Percentiles rank a stretch among this genome's conserved stretches.
Evolutionary conservation across 2,888 invertebrate genomes (phyloP).

Genomic region (Phalangium opilio): DNA sequence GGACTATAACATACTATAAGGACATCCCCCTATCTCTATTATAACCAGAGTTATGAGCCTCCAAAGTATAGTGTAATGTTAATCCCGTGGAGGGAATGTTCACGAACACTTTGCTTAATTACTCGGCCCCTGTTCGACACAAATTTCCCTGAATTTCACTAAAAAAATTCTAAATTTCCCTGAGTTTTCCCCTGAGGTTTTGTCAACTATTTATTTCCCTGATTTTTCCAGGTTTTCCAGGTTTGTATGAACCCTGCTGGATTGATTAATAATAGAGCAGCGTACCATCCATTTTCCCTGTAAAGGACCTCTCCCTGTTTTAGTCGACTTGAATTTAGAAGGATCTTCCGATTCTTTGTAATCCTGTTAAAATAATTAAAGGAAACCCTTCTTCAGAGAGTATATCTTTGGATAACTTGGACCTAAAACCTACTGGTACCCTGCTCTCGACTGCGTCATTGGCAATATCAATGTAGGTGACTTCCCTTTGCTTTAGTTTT

Average conservation of each 20-base stretch:
- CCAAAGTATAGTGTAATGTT: no score
- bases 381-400: not conserved
- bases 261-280: not conserved
- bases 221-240: no score
- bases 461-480: conserved; percentile 87
- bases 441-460: conserved; percentile 49
- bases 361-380: conserved; percentile 51
- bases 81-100: no score
- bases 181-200: no score
- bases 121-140: no score
- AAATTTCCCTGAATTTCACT: no score
- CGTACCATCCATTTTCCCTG: conserved; percentile 41
- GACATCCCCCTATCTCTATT: no score
- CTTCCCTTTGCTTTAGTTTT: conserved; percentile 70
- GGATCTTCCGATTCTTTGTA: conserved; percentile 80
- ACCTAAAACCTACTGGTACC: conserved; percentile 14
- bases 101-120: no score
- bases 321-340: conserved; percentile 66
- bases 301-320: conserved; percentile 88
- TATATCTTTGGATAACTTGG: not conserved
- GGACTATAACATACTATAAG: no score
- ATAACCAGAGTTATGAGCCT: no score
- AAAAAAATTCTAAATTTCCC: no score
- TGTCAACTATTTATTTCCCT: no score
- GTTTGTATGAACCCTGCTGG: not conserved